Conservation (phyloP, 2,113 vertebrate genomes). For the Cranoglanis bouderius region DNA sequence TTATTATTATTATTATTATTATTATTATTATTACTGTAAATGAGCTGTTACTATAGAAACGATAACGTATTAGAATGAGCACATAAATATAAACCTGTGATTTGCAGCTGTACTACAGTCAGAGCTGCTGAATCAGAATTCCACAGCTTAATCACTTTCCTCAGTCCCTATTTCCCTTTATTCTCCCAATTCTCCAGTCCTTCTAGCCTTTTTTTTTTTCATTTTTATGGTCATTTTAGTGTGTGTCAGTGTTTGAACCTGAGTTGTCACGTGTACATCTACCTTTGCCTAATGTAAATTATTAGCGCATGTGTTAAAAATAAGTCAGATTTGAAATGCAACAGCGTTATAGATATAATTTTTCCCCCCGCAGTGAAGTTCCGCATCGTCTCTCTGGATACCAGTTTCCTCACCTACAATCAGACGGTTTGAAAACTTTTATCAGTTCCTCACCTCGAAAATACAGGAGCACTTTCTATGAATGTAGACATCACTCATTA, state of each 20-base stretch:
- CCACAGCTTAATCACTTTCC: too few species aligned
- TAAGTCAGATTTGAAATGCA: not conserved
- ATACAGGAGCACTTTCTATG: too few species aligned
- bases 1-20: too few species aligned
- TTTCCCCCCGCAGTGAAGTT: constrained; percentile 64
- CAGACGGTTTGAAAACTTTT: constrained; percentile 59
- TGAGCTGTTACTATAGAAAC: not conserved
- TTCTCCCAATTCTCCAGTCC: not conserved
- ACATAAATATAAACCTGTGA: too few species aligned
- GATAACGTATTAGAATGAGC: not conserved
- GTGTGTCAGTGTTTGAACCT: not conserved
- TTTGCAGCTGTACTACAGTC: too few species aligned
- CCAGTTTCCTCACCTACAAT: constrained; percentile 57
- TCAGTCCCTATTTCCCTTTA: not conserved
- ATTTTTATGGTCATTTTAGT: too few species aligned
- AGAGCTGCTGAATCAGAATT: too few species aligned
- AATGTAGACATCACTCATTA: too few species aligned
- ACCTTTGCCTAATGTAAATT: not conserved
- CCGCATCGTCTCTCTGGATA: constrained; percentile 66
- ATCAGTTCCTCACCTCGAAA: not conserved
- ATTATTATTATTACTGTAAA: not conserved
- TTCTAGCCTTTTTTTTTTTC: not conserved
- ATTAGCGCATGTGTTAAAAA: not conserved
- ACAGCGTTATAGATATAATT: not conserved
- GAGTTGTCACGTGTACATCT: not conserved